Base-by-base conservation (phyloP, 2,113 vertebrate species). In the Lasiurus borealis region DNA sequence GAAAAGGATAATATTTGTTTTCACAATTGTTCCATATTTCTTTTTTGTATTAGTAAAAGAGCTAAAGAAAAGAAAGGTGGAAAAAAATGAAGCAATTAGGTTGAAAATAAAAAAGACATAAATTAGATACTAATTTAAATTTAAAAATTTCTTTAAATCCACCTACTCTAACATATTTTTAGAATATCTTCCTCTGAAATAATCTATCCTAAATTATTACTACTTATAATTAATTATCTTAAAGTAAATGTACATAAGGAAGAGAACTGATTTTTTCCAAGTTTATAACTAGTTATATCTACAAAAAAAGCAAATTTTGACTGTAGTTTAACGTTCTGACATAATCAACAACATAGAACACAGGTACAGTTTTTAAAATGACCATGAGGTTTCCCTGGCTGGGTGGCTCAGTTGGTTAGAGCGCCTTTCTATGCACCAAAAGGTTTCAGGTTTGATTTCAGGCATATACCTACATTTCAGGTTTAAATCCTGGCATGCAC, bases 121-220 rank as follows among this genome's bases (percentile, higher is more conserved):
- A 91, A 86, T 44, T 36, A 91, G 14, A 54, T 25, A 48, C n/a
- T 80, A 36, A 78, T 23, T 50, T 82, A 95, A 86, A 59, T 82
- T 91, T 29, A 46, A 84, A 84, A 36, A 48, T 68, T 66, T 77
- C 72, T 91, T 95, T 72, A 90, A 83, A 78, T n/a, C 13, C 3
- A 64, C 2, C 64, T 71, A 81, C 13, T 90, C 19, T 59, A 83
- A 94, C 91, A 1, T 76, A 81, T 62, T 85, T 92, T 72, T 85
- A 14, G 87, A 90, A 54, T 80, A 85, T 57, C 57, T 85, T 83
- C 57, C 68, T 84, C 34, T 93, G 25, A 89, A 95, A 91, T 78
- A 84, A 76, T 76, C 48, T 59, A 59, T 31, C 59, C 76, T 73
- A 82, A 85, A 93, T 93, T 88, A 52, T 40, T 66, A 91, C 16